phyloP scores from a whole-genome alignment of 2,888 invertebrate genomes.

The Phaedon cochleariae region DNA sequence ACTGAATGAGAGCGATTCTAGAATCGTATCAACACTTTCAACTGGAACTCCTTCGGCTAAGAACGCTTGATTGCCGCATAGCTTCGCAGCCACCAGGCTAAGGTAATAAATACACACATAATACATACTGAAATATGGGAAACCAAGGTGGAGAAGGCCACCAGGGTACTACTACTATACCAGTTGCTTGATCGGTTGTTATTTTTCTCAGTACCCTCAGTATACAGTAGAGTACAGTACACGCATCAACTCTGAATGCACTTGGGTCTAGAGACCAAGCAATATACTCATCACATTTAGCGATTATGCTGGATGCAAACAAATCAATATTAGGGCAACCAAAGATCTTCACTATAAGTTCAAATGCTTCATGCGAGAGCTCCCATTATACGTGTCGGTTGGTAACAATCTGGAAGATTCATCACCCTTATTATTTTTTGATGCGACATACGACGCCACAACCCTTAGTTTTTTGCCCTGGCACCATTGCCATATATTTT shows the following conservation, averaged over 20 bases:
- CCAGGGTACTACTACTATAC: too few relatives aligned
- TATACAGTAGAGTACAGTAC: too few relatives aligned
- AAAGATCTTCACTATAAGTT: neutral
- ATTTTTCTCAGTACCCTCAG: too few relatives aligned
- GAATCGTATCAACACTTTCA: neutral
- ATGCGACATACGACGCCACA: too few relatives aligned
- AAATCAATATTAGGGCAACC: neutral
- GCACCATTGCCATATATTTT: too few relatives aligned
- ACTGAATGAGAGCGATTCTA: neutral
- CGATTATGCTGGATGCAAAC: neutral
- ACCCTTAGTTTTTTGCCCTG: too few relatives aligned
- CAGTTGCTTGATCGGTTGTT: too few relatives aligned
- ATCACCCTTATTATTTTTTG: too few relatives aligned
- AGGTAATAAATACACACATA: neutral
- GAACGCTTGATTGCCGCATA: constrained; percentile 1
- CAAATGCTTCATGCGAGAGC: neutral
- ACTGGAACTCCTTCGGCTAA: neutral
- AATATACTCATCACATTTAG: neutral
- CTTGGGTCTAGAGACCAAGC: neutral
- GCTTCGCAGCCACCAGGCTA: constrained; percentile 6
- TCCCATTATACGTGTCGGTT: too few relatives aligned
- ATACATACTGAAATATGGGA: too few relatives aligned
- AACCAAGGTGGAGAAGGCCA: too few relatives aligned
- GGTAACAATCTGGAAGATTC: too few relatives aligned
- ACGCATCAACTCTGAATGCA: neutral